Base-by-base conservation (phyloP, 2,113 vertebrate species). In the Zootoca vivipara region DNA sequence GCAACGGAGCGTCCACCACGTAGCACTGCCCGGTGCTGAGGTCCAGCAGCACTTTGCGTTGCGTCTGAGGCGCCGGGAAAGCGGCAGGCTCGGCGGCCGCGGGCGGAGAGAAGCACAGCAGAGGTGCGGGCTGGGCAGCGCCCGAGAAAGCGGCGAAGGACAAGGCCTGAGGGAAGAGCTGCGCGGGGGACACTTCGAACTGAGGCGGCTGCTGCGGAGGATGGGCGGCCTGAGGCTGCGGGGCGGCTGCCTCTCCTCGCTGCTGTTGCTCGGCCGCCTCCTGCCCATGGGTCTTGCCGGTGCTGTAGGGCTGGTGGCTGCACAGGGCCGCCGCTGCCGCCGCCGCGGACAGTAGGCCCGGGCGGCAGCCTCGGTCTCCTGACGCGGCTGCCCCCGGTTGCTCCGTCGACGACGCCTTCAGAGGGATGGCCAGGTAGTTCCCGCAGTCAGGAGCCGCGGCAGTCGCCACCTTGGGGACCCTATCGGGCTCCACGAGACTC, bases 31-130 rank as follows among this genome's bases (percentile, higher is more conserved):
- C 99, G 0, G 98, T 99, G 79, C 97, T 97, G 81, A 99, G 98
- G 92, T 99, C 99, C 94, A 99, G 95, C 74, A 99, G 97, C 98
- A 99, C 97, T 94, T 98, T 99, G 87, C 98, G 97, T 95, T 99
- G 98, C 3, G 98, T 98, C 92, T 97, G 94, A 13, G 97, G 5
- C 4, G 96, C 97, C 87, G 38, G 92, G 7, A 56, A 93, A 70
- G 70, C 22, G 69, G 96, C 91, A 0, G 96, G 87, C 40, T 96
- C 94, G 5, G 96, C 86, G 38, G 92, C 91, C 0, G 95, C 4
- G 7, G 94, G 87, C 0, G 94, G 74, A 9, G 98, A 98, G 89
- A 98, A 98, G 92, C 98, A 98, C 82, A 98, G 97, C n/a, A 98
- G 85, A 69, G 98, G 97, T 9, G 97, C 95, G 30, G 98, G 96